A percentile compares a stretch with the other conserved stretches of the same genome.
phyloP scores from a whole-genome alignment of 2,888 invertebrate species.

The Allophyes oxyacanthae region DNA sequence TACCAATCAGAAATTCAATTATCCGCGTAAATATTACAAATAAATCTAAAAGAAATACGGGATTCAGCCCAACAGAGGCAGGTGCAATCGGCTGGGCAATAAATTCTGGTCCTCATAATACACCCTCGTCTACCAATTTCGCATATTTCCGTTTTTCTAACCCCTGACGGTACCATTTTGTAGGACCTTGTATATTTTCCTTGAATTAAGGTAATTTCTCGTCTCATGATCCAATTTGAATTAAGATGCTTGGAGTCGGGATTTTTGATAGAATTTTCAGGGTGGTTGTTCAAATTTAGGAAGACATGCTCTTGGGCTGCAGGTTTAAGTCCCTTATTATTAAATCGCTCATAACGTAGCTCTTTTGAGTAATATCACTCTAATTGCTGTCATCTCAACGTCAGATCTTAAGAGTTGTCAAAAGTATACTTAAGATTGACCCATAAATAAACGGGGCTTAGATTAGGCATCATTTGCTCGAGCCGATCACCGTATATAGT shows the following conservation, averaged over 20 bases:
- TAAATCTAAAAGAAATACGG: constrained; percentile 44
- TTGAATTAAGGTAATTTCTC: constrained; percentile 62
- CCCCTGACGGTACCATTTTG: constrained; percentile 45
- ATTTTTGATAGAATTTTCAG: constrained; percentile 50
- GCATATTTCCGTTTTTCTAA: constrained; percentile 46
- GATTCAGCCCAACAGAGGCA: constrained; percentile 40
- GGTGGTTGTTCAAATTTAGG: constrained; percentile 44
- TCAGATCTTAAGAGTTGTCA: too few species aligned
- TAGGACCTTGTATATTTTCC: constrained; percentile 58
- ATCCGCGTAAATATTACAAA: constrained; percentile 42
- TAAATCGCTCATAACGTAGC: too few species aligned
- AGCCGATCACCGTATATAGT: too few species aligned
- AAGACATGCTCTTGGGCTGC: constrained; percentile 21
- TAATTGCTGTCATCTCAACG: too few species aligned
- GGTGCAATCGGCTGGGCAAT: constrained; percentile 56
- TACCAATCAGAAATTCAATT: constrained; percentile 39
- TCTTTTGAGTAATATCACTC: too few species aligned
- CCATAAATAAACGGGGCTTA: too few species aligned
- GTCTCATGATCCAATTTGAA: constrained; percentile 63
- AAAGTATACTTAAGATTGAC: too few species aligned
- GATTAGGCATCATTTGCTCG: too few species aligned
- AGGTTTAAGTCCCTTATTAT: neutral
- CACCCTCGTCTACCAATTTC: constrained; percentile 57
- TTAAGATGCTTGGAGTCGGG: constrained; percentile 48
- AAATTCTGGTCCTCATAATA: constrained; percentile 58